Base-by-base conservation (phyloP, 1,140 invertebrate species). In the Drosophila burlai region DNA sequence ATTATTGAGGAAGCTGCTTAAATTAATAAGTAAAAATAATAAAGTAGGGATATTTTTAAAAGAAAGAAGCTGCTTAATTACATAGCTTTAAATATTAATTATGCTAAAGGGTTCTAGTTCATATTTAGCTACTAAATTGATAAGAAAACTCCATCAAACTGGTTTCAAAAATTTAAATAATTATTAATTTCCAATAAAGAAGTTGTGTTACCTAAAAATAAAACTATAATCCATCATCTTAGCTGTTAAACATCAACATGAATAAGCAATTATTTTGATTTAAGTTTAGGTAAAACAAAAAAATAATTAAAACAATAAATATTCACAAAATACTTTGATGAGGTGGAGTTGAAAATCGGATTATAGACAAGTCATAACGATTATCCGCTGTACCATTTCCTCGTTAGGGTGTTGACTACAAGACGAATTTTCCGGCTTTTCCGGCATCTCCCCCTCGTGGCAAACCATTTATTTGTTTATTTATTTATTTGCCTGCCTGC, bases 361-460 rank as follows among this genome's bases (percentile, higher is more conserved):
- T 47, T 47, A 47, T 26, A 24, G 15, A 24, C 45, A 46, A 46
- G 21, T 47, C 29, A 18, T 34, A 52, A 34, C n/a, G 6, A 47
- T 47, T 47, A 52, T 31, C 11, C 6, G 16, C 7, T 6, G 38
- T 29, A 31, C n/a, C 5, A 42, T 59, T 64, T 64, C 21, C 31
- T 49, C 15, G 64, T 55, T 24, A 71, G 67, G 49, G 67, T 71
- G 65, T 69, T 43, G 49, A 38, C 36, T 38, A 29, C 29, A 31
- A 34, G 24, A 49, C n/a, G 29, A 68, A 34, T 71, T 71, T 71
- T 71, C 67, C 67, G 49, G 66, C 66, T 73, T 73, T 73, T 50
- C 31, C 54, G 26, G 13, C 52, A 29, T 26, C 18, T 36, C 66
- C 68, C 36, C 38, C 50, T 13, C 26, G 10, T 18, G 24, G 43